Base-by-base conservation (phyloP, 2,113 vertebrate genomes). In the Ivindomyrus marchei region DNA sequence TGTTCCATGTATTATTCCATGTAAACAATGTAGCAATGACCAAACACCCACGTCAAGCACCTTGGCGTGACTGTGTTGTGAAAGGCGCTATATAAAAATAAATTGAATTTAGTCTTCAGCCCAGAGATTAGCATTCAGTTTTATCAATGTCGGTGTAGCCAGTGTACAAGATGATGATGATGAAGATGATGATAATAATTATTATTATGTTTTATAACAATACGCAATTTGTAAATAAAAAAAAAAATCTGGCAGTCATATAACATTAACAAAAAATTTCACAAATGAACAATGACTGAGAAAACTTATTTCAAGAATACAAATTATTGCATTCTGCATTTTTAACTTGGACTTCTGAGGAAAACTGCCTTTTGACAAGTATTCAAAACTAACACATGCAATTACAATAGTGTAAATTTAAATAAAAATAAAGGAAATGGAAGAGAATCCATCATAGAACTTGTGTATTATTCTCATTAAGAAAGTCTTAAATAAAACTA, bases 401-500 rank as follows among this genome's bases (percentile, higher is more conserved):
- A 27, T 66, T 11, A 31, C 62, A 66, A 70, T 27, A 70, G 10
- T 80, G 74, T 80, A 17, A 4, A 39, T 39, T 19, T 77, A 36
- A 77, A 39, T 80, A 0, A 7, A 56, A 56, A 4, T 85, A 85
- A 85, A 13, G 21, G 9, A 85, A 47, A 85, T 85, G 21, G 9
- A 11, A 47, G 10, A 46, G 9, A 46, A 85, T 85, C 45, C 15
- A 49, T 50, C 9, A 47, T 39, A 56, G 50, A 87, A 53, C n/a
- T 31, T 15, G 15, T 13, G 24, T 87, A 27, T 86, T 50, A 53
- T 36, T 87, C 27, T 87, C 15, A 27, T 87, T 52, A 87, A 27
- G 42, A 86, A 86, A 86, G 10, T 85, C 21, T 85, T 31, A 87
- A 87, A 87, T 13, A 87, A 87, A 87, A 53, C 85, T 56, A 15